phyloP scores from a whole-genome alignment of 92 coral and sea anemone species.

The Nematostella vectensis region DNA sequence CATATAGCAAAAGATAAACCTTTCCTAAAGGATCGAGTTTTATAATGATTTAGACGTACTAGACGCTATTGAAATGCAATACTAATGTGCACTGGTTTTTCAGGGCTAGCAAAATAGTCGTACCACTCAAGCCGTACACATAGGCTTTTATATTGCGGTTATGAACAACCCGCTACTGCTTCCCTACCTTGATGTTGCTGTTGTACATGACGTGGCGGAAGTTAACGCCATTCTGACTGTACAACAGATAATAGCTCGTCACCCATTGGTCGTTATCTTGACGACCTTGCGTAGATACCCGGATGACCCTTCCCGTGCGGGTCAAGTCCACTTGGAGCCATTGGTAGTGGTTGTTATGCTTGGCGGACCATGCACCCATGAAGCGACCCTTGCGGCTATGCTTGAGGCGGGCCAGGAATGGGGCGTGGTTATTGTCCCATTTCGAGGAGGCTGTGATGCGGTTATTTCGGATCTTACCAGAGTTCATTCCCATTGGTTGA shows the following conservation, averaged over 20 bases:
- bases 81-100: no score
- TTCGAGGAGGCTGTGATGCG: conserved; percentile 40
- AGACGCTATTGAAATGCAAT: no score
- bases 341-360: conserved; percentile 36
- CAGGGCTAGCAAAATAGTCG: no score
- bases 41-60: no score
- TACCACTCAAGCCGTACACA: no score
- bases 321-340: conserved; percentile 38
- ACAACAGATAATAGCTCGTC: conserved; percentile 28
- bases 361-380: conserved; percentile 55
- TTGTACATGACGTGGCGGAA: conserved; percentile 19
- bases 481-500: conserved; percentile 44
- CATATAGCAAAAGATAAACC: no score
- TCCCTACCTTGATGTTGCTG: conserved; percentile 37
- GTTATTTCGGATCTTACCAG: conserved; percentile 28
- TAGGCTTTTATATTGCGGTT: no score
- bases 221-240: conserved; percentile 33
- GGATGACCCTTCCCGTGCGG: conserved; percentile 31
- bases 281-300: conserved; percentile 47
- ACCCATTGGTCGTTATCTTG: conserved; percentile 48
- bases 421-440: conserved; percentile 17
- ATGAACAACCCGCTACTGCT: no score
- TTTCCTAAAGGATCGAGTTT: no score
- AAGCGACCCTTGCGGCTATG: conserved; percentile 14
- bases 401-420: conserved; percentile 52